A percentile compares a stretch with the other conserved stretches of the same genome.
phyloP scores from a whole-genome alignment of 2,113 vertebrate genomes.

The Plecturocebus donacophilus region DNA sequence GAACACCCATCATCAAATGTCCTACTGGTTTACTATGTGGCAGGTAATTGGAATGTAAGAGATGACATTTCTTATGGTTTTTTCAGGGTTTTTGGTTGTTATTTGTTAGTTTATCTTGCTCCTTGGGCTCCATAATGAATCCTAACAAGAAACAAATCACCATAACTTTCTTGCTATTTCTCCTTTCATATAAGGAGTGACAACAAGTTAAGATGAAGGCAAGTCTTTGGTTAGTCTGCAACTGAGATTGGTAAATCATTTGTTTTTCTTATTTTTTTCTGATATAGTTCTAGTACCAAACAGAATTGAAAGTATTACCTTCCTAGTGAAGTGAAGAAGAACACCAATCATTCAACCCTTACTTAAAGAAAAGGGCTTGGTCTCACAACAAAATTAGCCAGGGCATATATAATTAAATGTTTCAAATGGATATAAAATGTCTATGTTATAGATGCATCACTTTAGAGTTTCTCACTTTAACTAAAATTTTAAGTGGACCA shows the following conservation, averaged over 20 bases:
- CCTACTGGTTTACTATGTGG: neutral
- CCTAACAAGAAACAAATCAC: neutral
- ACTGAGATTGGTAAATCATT: neutral
- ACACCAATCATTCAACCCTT: neutral
- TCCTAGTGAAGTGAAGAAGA: neutral
- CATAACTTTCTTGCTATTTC: neutral
- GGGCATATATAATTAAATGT: neutral
- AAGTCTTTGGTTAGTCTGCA: neutral
- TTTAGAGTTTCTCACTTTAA: neutral
- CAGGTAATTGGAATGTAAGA: neutral
- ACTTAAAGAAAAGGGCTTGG: neutral
- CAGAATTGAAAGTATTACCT: neutral
- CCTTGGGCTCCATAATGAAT: neutral
- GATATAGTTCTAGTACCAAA: neutral
- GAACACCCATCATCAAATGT: neutral
- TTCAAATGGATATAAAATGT: neutral
- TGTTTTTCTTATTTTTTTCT: neutral
- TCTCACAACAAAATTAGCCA: neutral
- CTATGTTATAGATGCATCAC: neutral
- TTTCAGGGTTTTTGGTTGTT: neutral
- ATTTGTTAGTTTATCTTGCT: neutral
- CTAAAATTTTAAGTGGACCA: neutral
- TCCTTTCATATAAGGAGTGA: neutral
- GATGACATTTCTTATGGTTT: neutral
- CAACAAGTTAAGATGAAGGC: neutral